A percentile compares a stretch with the other conserved stretches of the same genome.
phyloP scores from a whole-genome alignment of 2,888 invertebrate genomes.

The Fissipunctia ypsillon region DNA sequence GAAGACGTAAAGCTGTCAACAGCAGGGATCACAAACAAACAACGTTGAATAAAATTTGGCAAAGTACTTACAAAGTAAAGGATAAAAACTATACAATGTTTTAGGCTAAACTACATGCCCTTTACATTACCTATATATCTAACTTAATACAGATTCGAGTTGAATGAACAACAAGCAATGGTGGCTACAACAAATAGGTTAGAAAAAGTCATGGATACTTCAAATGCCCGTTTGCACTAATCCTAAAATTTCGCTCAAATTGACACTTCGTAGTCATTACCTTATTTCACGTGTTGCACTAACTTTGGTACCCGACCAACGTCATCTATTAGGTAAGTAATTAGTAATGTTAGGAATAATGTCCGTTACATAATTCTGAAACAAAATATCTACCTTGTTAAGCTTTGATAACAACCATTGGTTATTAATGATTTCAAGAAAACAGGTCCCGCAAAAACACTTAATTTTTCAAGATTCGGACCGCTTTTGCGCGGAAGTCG shows the following conservation, averaged over 20 bases:
- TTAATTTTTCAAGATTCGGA: neutral
- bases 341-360: neutral
- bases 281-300: neutral
- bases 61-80: constrained; percentile 29
- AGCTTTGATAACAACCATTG: neutral
- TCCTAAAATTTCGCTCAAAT: neutral
- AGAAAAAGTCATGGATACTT: neutral
- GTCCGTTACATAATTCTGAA: neutral
- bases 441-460: neutral
- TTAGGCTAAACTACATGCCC: neutral
- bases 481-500: neutral
- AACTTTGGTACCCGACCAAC: neutral
- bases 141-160: neutral
- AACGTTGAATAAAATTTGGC: constrained; percentile 52
- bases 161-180: neutral
- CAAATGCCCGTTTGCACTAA: neutral
- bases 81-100: constrained; percentile 15
- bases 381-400: neutral
- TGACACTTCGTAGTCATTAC: neutral
- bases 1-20: constrained; percentile 71
- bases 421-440: neutral
- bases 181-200: neutral
- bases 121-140: neutral
- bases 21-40: constrained; percentile 68
- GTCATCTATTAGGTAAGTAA: neutral